Evolutionary conservation across 2,888 invertebrate species (phyloP).

Genomic region (Torymus texanus): DNA sequence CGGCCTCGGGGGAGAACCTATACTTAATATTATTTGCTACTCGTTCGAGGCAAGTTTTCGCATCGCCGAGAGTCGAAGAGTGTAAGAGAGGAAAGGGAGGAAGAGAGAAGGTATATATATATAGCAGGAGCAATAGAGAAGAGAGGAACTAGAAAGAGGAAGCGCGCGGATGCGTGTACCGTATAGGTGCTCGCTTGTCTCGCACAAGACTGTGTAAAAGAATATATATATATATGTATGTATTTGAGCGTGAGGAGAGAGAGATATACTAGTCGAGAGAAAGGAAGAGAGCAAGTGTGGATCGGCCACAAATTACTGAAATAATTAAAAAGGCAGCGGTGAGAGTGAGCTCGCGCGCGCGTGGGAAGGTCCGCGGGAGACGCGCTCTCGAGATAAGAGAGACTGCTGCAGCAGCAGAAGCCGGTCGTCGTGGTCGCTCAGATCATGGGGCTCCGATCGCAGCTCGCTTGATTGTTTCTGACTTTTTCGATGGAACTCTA

Average conservation of each 20-base stretch:
- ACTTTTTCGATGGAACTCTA: constrained; percentile 49
- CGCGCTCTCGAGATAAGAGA: constrained; percentile 46
- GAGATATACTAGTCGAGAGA: neutral
- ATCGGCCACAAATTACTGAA: constrained; percentile 55
- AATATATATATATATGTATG: neutral
- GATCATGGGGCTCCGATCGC: constrained; percentile 22
- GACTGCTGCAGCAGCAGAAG: neutral
- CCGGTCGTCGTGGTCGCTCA: neutral
- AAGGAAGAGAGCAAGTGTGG: constrained; percentile 11
- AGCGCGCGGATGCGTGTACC: constrained; percentile 8
- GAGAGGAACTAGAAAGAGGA: constrained; percentile 39
- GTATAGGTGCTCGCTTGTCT: neutral
- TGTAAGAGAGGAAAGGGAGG: neutral
- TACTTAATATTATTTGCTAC: constrained; percentile 75
- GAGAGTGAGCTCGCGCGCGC: constrained; percentile 50
- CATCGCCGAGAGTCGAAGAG: constrained; percentile 12
- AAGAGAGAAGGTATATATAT: neutral
- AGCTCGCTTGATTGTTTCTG: constrained; percentile 45
- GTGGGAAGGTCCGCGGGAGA: constrained; percentile 60
- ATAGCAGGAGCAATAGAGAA: constrained; percentile 2
- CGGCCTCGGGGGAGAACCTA: constrained; percentile 67
- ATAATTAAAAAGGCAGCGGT: constrained; percentile 52
- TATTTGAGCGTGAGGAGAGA: neutral
- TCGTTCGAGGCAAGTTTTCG: constrained; percentile 62
- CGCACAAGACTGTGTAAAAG: too few species aligned